phyloP scores from a whole-genome alignment of 2,888 invertebrate genomes.

The Sphaerophoria taeniata region DNA sequence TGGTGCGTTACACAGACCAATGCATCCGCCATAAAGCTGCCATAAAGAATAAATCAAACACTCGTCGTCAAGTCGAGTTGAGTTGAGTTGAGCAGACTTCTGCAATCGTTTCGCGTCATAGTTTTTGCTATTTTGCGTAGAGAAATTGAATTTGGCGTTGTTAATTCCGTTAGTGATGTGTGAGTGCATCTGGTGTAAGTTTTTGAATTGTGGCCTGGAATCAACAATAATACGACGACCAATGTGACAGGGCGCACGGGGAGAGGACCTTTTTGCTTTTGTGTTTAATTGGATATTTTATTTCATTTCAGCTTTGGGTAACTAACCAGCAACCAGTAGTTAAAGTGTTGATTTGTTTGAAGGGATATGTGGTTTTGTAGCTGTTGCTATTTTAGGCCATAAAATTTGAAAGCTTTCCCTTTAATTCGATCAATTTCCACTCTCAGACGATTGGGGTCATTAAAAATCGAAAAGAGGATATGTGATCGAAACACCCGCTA shows the following conservation, averaged over 20 bases:
- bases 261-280: slow-evolving; percentile 8
- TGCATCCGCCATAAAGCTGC: slow-evolving; percentile 66
- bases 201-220: neutral
- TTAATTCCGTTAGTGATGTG: slow-evolving; percentile 37
- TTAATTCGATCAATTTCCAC: too few species aligned
- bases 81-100: slow-evolving; percentile 30
- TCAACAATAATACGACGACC: too few species aligned
- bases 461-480: too few species aligned
- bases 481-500: too few species aligned
- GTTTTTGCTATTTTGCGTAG: slow-evolving; percentile 43
- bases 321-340: slow-evolving; percentile 26
- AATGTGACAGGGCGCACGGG: neutral
- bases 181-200: slow-evolving; percentile 31
- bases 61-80: slow-evolving; percentile 43
- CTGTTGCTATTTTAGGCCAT: slow-evolving; percentile 7
- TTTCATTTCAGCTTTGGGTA: neutral
- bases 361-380: neutral
- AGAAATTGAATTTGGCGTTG: slow-evolving; percentile 61
- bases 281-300: neutral
- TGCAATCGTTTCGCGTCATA: slow-evolving; percentile 52
- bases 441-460: too few species aligned
- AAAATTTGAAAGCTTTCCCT: too few species aligned
- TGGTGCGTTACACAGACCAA: slow-evolving; percentile 69
- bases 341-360: slow-evolving; percentile 8
- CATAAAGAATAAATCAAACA: slow-evolving; percentile 73